A percentile compares a stretch with the other conserved stretches of the same genome.
These are phyloP conservation scores for zebrafish (Danio rerio) DNA, from an alignment of 2,113 vertebrate species.

Conservation along the genomic window DNA sequence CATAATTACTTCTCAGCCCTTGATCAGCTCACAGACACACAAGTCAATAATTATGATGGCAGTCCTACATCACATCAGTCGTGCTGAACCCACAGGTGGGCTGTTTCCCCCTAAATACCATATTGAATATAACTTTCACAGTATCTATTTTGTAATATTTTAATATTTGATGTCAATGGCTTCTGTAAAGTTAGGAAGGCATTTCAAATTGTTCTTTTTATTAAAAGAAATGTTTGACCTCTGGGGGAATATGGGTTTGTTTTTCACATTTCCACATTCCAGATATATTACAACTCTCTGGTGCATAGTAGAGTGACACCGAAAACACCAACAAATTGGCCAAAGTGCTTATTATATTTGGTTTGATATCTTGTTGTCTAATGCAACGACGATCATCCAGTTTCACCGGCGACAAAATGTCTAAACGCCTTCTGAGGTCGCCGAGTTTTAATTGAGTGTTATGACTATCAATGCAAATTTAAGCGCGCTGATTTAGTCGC, in stretches of 20 bases:
- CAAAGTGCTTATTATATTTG: background rate
- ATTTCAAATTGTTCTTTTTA: too few relatives aligned
- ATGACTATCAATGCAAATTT: conserved; percentile 10
- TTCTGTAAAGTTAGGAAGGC: too few relatives aligned
- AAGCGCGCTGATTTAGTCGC: background rate
- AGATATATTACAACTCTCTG: background rate
- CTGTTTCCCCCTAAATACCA: too few relatives aligned
- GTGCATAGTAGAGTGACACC: background rate
- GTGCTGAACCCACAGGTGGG: background rate
- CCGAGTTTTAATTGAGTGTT: background rate
- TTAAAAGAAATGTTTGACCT: too few relatives aligned
- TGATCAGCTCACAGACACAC: background rate
- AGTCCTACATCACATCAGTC: background rate
- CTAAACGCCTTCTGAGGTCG: background rate
- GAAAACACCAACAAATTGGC: background rate
- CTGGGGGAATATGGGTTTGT: too few relatives aligned
- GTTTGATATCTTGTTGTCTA: background rate
- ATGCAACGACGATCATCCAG: background rate
- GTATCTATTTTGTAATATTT: too few relatives aligned
- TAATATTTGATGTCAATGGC: too few relatives aligned
- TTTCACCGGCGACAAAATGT: background rate
- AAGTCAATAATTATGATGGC: background rate
- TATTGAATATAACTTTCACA: too few relatives aligned
- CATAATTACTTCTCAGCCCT: background rate
- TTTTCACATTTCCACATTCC: too few relatives aligned